phyloP scores from a whole-genome alignment of 2,888 invertebrate species.

The Heteromyza rotundicornis region DNA sequence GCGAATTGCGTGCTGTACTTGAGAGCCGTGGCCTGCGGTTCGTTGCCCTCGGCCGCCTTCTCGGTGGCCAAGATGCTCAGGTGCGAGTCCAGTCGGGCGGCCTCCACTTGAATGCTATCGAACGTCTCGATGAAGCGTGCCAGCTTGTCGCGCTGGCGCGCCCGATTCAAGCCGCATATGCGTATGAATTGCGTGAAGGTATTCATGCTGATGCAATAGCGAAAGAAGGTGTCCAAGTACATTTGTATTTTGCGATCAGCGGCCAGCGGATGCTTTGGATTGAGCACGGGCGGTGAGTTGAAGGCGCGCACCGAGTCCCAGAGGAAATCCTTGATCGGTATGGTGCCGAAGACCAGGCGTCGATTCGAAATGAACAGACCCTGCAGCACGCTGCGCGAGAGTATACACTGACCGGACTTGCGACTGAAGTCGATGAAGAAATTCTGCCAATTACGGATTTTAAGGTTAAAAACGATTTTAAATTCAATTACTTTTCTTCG shows the following conservation, averaged over 20 bases:
- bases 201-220: constrained; percentile 75
- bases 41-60: constrained; percentile 72
- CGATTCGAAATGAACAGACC: constrained; percentile 71
- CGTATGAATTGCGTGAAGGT: constrained; percentile 87
- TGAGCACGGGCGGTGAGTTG: constrained; percentile 88
- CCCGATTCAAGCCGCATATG: constrained; percentile 93
- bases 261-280: constrained; percentile 72
- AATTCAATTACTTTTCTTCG: background rate
- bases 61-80: constrained; percentile 72
- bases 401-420: constrained; percentile 83
- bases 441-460: constrained; percentile 68
- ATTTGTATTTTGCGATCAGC: constrained; percentile 70
- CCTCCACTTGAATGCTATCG: constrained; percentile 90
- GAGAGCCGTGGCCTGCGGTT: constrained; percentile 78
- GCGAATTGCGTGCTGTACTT: constrained; percentile 58
- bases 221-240: constrained; percentile 87
- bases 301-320: constrained; percentile 86
- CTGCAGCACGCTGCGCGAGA: constrained; percentile 90
- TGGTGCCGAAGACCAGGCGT: constrained; percentile 60
- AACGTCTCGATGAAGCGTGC: constrained; percentile 85
- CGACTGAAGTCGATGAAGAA: constrained; percentile 94
- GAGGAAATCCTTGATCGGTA: constrained; percentile 76
- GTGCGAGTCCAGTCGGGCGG: constrained; percentile 81
- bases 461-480: background rate
- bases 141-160: constrained; percentile 92